These are phyloP conservation scores for Crypturellus tataupa DNA, from an alignment of 2,797 vertebrate species.

Conservation along the genomic window DNA sequence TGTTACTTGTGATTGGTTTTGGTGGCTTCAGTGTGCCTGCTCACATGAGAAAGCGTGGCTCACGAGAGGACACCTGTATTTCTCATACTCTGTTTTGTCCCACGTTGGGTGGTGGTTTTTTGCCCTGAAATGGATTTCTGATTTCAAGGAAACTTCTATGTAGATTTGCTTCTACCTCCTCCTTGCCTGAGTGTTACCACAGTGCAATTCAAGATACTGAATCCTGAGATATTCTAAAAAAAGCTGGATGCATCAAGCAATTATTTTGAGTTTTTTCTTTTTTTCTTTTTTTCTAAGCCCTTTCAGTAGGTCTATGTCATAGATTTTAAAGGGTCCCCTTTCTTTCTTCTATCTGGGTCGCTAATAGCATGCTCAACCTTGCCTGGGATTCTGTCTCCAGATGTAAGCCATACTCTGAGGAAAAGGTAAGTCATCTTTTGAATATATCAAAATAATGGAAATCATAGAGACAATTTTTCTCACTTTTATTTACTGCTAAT, in stretches of 20 bases:
- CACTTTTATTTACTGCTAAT: background rate
- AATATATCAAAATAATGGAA: background rate
- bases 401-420: background rate
- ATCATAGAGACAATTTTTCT: background rate
- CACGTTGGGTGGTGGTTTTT: rapidly evolving
- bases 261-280: background rate
- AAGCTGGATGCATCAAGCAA: background rate
- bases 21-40: background rate
- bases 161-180: background rate
- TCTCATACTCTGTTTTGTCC: background rate
- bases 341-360: background rate
- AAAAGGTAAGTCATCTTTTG: background rate
- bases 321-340: background rate
- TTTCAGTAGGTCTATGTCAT: background rate
- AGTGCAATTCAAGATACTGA: background rate
- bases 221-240: background rate
- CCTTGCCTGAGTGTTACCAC: rapidly evolving
- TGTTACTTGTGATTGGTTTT: background rate
- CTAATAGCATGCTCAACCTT: background rate
- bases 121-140: background rate
- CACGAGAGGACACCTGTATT: rapidly evolving
- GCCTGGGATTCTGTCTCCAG: background rate
- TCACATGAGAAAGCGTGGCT: background rate
- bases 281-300: background rate
- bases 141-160: background rate